phyloP scores from a whole-genome alignment of 2,113 vertebrate species.

The Galeopterus variegatus region DNA sequence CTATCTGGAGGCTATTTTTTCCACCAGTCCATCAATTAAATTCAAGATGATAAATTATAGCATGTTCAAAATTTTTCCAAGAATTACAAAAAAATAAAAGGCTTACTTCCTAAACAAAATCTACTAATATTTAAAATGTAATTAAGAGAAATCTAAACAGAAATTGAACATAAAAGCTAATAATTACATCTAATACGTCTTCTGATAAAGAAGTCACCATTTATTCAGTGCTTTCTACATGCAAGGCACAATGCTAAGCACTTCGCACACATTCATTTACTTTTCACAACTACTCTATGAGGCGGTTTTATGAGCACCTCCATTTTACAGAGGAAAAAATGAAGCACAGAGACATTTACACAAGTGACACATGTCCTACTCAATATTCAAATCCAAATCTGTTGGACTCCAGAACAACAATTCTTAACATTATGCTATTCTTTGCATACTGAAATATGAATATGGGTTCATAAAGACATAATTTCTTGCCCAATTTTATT shows the following conservation, averaged over 20 bases:
- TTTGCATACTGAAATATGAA: background rate
- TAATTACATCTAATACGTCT: background rate
- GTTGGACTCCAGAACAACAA: background rate
- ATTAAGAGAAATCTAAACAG: background rate
- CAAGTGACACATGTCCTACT: background rate
- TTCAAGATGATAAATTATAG: background rate
- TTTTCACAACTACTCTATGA: background rate
- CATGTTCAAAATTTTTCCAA: background rate
- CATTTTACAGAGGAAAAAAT: background rate
- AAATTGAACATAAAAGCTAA: background rate
- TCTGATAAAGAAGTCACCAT: background rate
- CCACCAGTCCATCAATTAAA: background rate
- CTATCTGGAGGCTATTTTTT: background rate
- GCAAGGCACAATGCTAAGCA: background rate
- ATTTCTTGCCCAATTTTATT: background rate
- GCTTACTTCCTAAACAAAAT: constrained; percentile 5
- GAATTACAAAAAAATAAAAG: constrained; percentile 1
- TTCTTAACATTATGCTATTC: background rate
- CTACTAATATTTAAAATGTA: constrained; percentile 5
- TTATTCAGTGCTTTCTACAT: background rate
- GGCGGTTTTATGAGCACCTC: background rate
- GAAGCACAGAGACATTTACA: background rate
- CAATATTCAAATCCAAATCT: background rate
- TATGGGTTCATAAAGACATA: background rate
- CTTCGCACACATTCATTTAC: background rate